Evolutionary conservation across 2,797 vertebrate species (phyloP).

Genomic region (Oophaga sylvatica): DNA sequence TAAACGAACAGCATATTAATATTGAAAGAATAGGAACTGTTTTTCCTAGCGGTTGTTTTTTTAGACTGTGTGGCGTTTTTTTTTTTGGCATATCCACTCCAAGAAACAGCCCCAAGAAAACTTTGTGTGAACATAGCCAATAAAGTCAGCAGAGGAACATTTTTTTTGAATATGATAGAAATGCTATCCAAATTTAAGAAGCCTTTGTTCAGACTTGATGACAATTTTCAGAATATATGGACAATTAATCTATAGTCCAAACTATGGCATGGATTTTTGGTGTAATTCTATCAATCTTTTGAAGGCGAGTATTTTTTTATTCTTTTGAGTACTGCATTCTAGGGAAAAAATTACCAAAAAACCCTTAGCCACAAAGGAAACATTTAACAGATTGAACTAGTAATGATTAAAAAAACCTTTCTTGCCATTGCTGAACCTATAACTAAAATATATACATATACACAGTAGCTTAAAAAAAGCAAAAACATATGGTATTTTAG

Average conservation of each 20-base stretch:
- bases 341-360: not conserved
- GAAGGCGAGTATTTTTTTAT: not conserved
- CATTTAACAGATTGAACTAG: not conserved
- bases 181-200: not conserved
- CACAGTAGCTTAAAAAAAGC: not conserved
- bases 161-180: not conserved
- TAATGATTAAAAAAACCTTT: not conserved
- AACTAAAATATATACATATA: slow-evolving; percentile 40
- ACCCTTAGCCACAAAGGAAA: not conserved
- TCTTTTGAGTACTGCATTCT: not conserved
- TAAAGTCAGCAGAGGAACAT: not conserved
- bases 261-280: not conserved
- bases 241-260: not conserved
- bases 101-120: no score
- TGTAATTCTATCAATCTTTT: not conserved
- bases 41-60: no score
- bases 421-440: not conserved
- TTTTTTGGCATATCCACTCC: no score
- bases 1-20: no score
- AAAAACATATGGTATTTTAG: not conserved
- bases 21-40: no score
- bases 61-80: no score
- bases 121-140: no score
- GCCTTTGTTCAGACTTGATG: not conserved
- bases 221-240: not conserved